These are phyloP conservation scores for Tachysurus vachellii DNA, from an alignment of 2,113 vertebrate genomes.

Conservation along the genomic window DNA sequence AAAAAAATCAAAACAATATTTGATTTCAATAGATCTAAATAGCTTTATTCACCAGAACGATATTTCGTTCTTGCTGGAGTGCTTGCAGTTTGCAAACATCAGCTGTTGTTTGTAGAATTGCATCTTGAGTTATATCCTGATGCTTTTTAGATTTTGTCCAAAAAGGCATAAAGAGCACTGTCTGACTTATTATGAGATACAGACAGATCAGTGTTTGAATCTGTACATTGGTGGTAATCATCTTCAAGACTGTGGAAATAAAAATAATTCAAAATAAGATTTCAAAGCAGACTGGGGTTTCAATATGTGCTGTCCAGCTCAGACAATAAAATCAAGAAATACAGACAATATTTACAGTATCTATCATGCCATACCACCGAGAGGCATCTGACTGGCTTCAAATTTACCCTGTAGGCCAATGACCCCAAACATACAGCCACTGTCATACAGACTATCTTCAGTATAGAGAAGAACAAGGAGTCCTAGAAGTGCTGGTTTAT, in stretches of 20 bases:
- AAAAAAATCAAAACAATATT: background rate
- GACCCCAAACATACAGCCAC: no score
- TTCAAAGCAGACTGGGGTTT: background rate
- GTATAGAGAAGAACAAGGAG: no score
- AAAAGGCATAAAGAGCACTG: constrained; percentile 8
- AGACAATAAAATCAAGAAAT: no score
- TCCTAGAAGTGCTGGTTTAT: no score
- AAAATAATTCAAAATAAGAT: background rate
- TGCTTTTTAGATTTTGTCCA: background rate
- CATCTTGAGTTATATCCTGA: background rate
- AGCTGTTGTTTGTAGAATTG: constrained; percentile 20
- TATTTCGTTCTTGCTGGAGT: background rate
- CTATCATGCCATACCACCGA: no score
- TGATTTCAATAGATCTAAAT: background rate
- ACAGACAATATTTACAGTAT: no score
- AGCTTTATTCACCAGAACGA: background rate
- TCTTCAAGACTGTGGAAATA: background rate
- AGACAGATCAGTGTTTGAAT: background rate
- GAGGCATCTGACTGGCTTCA: no score
- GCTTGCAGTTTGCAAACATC: background rate
- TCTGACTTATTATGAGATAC: background rate
- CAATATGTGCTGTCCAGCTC: background rate
- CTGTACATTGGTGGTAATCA: background rate
- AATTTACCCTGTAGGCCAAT: no score
- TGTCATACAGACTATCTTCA: no score